Base-by-base conservation (phyloP, 1,140 invertebrate genomes). In the Harlomillsia oculata region DNA sequence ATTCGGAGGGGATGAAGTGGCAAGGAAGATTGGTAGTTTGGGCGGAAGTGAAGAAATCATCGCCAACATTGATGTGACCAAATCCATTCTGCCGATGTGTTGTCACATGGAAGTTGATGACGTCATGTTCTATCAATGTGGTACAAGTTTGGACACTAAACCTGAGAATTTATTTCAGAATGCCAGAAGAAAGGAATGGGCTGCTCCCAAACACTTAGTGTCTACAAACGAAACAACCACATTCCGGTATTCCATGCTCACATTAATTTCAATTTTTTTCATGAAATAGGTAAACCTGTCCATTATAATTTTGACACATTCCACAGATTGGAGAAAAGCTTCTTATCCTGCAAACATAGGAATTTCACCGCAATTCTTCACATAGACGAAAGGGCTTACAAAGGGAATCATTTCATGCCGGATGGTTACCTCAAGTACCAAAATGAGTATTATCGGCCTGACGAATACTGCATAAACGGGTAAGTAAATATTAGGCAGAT, bases 391-490 rank as follows among this genome's bases (percentile, higher is more conserved):
- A 49, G 28, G 25, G 23, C 20, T 16, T 16, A 20, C 1, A 48
- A 52, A 50, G 30, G 14, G 6, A 51, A 36, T 37, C 48, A 43
- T 37, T 58, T 58, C 20, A 45, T 40, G 5, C 26, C 56, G 3
- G 56, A 58, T 58, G 56, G 56, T n/a, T 43, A 52, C 18, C 30
- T 58, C 11, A 18, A 41, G 32, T 53, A 44, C 30, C 29, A 58
- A 23, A 48, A 57, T 36, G 55, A 57, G 36, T 57, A 49, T 23
- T 57, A 50, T 36, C 36, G 45, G n/a, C 45, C 46, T n/a, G 36
- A 50, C n/a, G 55, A 57, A 16, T 57, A 50, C n/a, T 57, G 55
- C 16, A 50, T 57, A 6, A 57, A 46, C 28, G 43, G 53, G 53
- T 54, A 36, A 16, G n/a, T 36, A 41, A 11, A 16, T 13, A n/a